A percentile compares a stretch with the other conserved stretches of the same genome.
Evolutionary conservation across 2,888 invertebrate species (phyloP).

Genomic region (Chorisops tibialis): DNA sequence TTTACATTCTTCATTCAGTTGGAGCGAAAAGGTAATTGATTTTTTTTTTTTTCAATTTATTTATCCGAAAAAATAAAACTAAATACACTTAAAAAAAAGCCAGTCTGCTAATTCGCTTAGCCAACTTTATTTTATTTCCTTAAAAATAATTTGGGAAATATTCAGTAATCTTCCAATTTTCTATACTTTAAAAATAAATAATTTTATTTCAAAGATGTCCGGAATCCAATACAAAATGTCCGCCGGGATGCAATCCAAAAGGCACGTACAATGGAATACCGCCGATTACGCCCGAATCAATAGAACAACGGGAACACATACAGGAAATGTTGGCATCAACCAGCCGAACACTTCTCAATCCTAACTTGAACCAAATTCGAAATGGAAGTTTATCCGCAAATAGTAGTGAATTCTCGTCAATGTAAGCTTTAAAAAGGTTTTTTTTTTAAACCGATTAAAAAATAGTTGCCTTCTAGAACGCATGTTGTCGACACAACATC

Average conservation of each 20-base stretch:
- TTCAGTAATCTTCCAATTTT: too few species aligned
- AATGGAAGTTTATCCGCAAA: background rate
- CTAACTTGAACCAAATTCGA: background rate
- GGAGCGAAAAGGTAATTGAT: conserved; percentile 74
- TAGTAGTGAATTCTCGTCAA: conserved; percentile 33
- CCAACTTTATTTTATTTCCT: too few species aligned
- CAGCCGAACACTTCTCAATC: conserved; percentile 33
- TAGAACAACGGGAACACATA: conserved; percentile 61
- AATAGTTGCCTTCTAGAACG: conserved; percentile 37
- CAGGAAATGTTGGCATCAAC: conserved; percentile 66
- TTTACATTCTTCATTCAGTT: conserved; percentile 80
- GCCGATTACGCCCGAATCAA: conserved; percentile 63
- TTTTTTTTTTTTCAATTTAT: too few species aligned
- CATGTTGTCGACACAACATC: conserved; percentile 49
- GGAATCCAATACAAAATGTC: conserved; percentile 55
- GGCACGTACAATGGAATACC: conserved; percentile 77
- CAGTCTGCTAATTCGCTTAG: background rate
- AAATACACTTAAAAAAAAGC: background rate
- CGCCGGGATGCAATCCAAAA: conserved; percentile 68
- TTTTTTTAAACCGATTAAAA: background rate
- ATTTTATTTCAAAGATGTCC: conserved; percentile 41
- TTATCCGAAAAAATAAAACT: background rate
- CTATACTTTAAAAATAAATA: too few species aligned
- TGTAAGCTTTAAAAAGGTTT: conserved; percentile 37
- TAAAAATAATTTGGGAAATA: too few species aligned